phyloP scores from a whole-genome alignment of 2,888 invertebrate genomes.

The Habroteleia sp. region DNA sequence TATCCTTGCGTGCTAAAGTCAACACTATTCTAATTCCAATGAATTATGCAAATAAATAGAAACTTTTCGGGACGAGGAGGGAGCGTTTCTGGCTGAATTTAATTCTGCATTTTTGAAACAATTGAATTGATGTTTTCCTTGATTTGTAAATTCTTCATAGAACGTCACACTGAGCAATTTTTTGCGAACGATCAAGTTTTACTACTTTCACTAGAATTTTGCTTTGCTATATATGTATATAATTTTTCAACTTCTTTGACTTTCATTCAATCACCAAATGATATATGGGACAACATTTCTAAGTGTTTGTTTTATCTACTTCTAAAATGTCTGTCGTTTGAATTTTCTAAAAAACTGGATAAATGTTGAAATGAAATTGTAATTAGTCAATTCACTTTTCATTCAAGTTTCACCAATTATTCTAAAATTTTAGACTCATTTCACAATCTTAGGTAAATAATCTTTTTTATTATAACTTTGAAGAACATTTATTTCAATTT shows the following conservation, averaged over 20 bases:
- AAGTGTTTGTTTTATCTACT: neutral
- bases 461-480: too few species aligned
- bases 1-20: constrained; percentile 7
- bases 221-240: constrained; percentile 51
- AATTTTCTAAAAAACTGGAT: too few species aligned
- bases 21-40: constrained; percentile 25
- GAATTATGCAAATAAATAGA: constrained; percentile 21
- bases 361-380: too few species aligned
- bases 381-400: too few species aligned
- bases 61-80: neutral
- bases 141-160: constrained; percentile 16
- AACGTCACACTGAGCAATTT: constrained; percentile 17
- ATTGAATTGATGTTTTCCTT: neutral
- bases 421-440: too few species aligned
- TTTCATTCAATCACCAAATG: constrained; percentile 50
- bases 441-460: too few species aligned
- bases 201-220: constrained; percentile 55
- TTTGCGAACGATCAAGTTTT: constrained; percentile 44
- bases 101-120: neutral
- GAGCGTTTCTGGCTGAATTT: neutral
- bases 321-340: neutral
- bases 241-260: constrained; percentile 41
- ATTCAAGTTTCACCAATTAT: too few species aligned
- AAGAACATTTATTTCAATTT: too few species aligned
- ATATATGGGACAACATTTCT: constrained; percentile 35